A percentile compares a stretch with the other conserved stretches of the same genome.
Evolutionary conservation across 2,888 invertebrate species (phyloP).

Genomic region (Portevinia maculata): DNA sequence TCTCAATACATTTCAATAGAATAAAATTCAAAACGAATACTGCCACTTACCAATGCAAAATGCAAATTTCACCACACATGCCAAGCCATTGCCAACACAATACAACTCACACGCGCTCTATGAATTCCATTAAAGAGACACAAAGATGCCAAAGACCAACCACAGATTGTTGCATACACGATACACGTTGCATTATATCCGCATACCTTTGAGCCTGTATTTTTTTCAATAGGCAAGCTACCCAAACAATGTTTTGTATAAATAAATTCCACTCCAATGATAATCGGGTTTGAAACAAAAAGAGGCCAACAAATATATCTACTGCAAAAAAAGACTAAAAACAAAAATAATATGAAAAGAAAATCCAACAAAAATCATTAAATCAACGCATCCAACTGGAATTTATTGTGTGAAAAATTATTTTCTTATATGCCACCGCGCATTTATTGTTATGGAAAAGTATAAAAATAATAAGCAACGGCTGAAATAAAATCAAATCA

Average conservation of each 20-base stretch:
- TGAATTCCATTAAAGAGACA: conserved; percentile 50
- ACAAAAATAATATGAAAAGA: conserved; percentile 12
- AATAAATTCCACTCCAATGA: conserved; percentile 58
- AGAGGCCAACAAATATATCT: conserved; percentile 19
- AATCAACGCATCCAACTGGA: conserved; percentile 69
- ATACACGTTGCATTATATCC: conserved; percentile 5
- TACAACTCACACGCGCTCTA: conserved; percentile 49
- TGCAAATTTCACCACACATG: conserved; percentile 47
- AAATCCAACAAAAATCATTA: conserved; percentile 59
- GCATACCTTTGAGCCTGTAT: conserved; percentile 16
- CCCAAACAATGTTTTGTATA: conserved; percentile 19
- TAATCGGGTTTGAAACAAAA: conserved; percentile 50
- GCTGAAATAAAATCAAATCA: conserved; percentile 38
- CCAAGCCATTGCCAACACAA: conserved; percentile 24
- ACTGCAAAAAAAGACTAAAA: conserved; percentile 2
- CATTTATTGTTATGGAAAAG: conserved; percentile 37
- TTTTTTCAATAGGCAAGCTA: conserved; percentile 26
- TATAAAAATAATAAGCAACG: conserved; percentile 26
- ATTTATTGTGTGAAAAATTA: conserved; percentile 68
- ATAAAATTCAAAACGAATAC: conserved; percentile 50
- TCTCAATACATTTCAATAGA: conserved; percentile 20
- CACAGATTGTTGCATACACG: conserved; percentile 14
- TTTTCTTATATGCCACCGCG: conserved; percentile 36
- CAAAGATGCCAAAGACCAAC: conserved; percentile 32
- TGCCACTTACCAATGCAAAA: conserved; percentile 41